Percentiles rank a stretch among this genome's conserved stretches.
These are phyloP conservation scores for Phasianus colchicus DNA, from an alignment of 2,113 vertebrate genomes.

Conservation along the genomic window DNA sequence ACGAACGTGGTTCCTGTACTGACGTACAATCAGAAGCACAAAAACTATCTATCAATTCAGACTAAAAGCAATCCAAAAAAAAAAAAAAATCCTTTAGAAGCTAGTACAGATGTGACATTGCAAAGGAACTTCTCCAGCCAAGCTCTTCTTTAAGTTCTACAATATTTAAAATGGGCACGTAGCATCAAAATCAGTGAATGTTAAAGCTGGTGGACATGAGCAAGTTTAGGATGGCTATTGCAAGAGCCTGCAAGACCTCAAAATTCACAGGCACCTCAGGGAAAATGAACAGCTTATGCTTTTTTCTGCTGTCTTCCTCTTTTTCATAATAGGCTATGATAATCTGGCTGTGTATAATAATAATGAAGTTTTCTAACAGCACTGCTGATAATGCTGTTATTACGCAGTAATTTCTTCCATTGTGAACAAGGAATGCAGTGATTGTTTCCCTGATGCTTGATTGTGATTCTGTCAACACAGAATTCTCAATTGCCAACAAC, in stretches of 20 bases:
- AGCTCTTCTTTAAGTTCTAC: background rate
- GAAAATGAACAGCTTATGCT: background rate
- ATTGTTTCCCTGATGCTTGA: conserved; percentile 15
- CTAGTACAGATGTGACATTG: background rate
- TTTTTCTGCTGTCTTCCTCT: background rate
- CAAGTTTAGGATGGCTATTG: background rate
- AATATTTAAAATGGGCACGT: background rate
- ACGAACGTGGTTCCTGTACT: background rate
- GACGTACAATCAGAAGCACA: background rate
- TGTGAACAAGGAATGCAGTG: background rate
- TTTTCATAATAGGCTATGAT: background rate
- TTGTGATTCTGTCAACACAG: conserved; percentile 3
- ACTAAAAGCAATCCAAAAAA: background rate
- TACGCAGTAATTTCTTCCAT: background rate
- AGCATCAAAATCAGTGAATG: background rate
- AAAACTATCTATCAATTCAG: background rate
- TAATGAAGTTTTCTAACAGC: background rate
- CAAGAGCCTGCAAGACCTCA: background rate
- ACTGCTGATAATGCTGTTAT: background rate
- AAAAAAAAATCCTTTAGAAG: too few species aligned
- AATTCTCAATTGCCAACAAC: background rate
- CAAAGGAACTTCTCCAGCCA: background rate
- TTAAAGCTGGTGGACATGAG: accelerated
- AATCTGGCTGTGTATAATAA: background rate
- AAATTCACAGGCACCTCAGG: accelerated